phyloP scores from a whole-genome alignment of 2,797 vertebrate genomes.

The Allobates femoralis region DNA sequence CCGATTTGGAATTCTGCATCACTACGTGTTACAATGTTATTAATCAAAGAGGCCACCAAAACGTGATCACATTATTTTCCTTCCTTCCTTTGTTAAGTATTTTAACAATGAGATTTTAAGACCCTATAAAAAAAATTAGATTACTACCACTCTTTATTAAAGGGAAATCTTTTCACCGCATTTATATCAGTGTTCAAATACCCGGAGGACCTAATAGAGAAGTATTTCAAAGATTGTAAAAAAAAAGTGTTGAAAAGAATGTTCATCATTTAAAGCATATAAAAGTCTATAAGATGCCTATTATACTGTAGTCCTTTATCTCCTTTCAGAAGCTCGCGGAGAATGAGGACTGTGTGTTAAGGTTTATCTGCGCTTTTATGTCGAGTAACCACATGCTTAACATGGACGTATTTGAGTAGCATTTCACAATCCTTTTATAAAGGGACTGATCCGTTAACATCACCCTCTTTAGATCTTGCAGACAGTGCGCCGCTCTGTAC shows the following conservation, averaged over 20 bases:
- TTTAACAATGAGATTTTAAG: constrained; percentile 54
- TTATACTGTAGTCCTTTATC: constrained; percentile 76
- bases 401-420: constrained; percentile 75
- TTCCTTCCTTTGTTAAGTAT: constrained; percentile 23
- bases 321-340: constrained; percentile 73
- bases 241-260: constrained; percentile 68
- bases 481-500: constrained; percentile 77
- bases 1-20: constrained; percentile 6
- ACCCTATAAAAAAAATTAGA: constrained; percentile 34
- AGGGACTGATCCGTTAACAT: constrained; percentile 81
- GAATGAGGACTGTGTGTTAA: constrained; percentile 75
- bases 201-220: constrained; percentile 54
- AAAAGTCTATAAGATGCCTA: constrained; percentile 75
- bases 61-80: constrained; percentile 36
- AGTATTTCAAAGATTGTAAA: constrained; percentile 56
- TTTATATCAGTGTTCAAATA: constrained; percentile 55
- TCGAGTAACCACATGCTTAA: constrained; percentile 78
- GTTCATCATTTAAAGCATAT: constrained; percentile 74
- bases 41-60: constrained; percentile 10
- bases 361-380: constrained; percentile 81
- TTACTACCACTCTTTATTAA: constrained; percentile 46
- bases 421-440: constrained; percentile 80
- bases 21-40: not conserved
- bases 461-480: constrained; percentile 77
- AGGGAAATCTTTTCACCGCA: constrained; percentile 45